Conservation (phyloP, 2,113 vertebrate species). For the Sinocyclocheilus anophthalmus region DNA sequence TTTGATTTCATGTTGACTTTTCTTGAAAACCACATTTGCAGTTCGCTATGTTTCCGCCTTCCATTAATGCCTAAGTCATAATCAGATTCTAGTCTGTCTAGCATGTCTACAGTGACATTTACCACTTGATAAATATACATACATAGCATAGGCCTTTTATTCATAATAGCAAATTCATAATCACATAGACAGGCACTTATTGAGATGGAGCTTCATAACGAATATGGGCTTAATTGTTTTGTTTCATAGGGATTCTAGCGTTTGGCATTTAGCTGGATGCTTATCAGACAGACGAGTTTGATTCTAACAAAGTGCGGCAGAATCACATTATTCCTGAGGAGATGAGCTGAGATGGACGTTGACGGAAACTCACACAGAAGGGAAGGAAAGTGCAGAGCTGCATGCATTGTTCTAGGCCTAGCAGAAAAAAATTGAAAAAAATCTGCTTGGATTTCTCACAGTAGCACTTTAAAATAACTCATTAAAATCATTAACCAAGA, state of each 20-base stretch:
- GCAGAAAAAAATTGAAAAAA: background rate
- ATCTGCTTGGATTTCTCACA: background rate
- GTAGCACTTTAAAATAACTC: background rate
- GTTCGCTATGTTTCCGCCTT: background rate
- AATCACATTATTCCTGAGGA: slow-evolving; percentile 14
- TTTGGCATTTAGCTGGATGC: background rate
- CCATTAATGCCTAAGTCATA: slow-evolving; percentile 1
- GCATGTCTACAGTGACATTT: slow-evolving; percentile 26
- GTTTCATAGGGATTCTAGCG: background rate
- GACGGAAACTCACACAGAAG: background rate
- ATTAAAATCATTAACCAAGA: background rate
- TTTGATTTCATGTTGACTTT: background rate
- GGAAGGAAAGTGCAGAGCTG: background rate
- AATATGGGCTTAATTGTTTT: slow-evolving; percentile 9
- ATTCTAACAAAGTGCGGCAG: slow-evolving; percentile 22
- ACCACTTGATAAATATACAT: slow-evolving; percentile 21
- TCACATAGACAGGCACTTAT: slow-evolving; percentile 7
- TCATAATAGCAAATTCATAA: slow-evolving; percentile 15
- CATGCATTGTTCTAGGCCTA: background rate
- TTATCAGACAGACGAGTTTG: slow-evolving; percentile 22
- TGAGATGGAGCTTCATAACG: slow-evolving; percentile 8
- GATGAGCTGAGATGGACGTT: slow-evolving; percentile 4
- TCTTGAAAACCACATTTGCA: background rate
- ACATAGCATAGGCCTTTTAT: slow-evolving; percentile 15
- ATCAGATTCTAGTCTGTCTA: slow-evolving; percentile 7